Evolutionary conservation across 2,888 invertebrate species (phyloP), one percentile per base, ranked within the genome.

Genomic region (Heteromyza rotundicornis): DNA sequence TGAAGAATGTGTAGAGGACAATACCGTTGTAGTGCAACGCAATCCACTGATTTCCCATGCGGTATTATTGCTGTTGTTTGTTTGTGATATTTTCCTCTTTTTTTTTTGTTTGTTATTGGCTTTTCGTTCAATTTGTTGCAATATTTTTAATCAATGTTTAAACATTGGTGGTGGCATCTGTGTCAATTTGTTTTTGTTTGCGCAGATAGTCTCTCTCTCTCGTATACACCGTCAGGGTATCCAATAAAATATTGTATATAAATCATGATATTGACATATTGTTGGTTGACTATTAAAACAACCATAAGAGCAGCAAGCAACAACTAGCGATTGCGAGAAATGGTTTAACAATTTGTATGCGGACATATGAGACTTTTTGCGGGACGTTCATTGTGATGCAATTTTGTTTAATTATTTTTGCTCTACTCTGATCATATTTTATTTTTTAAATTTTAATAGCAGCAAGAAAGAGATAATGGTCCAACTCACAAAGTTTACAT

Each of bases 21-120:
- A n/a, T n/a, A n/a, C n/a, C n/a, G n/a, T 75, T 76, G 76, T 62
- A 70, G 72, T 76, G 74, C 65, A n/a, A n/a, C 69, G 72, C 76
- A 72, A 74, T 74, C 74, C 73, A 76, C 68, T 76, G 74, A 74
- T 74, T 74, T 76, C 74, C 74, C 74, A 67, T 62, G 76, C 58
- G 74, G 67, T 62, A 63, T 63, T 57, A 49, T 60, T 59, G 59
- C 67, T 67, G 66, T 62, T 60, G 64, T 52, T 60, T 52, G 44
- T 50, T 49, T 59, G 19, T 47, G 14, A 35, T 54, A 47, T 57
- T 52, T 56, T n/a, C n/a, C n/a, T n/a, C n/a, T n/a, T n/a, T n/a
- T 23, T 54, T 52, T 63, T 61, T 60, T 57, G 24, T 23, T 52
- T 58, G 57, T 20, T 22, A 40, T 50, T 57, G 36, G 59, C 35